Evolutionary conservation across 2,797 vertebrate species (phyloP).

Genomic region (Bovichtus variegatus): DNA sequence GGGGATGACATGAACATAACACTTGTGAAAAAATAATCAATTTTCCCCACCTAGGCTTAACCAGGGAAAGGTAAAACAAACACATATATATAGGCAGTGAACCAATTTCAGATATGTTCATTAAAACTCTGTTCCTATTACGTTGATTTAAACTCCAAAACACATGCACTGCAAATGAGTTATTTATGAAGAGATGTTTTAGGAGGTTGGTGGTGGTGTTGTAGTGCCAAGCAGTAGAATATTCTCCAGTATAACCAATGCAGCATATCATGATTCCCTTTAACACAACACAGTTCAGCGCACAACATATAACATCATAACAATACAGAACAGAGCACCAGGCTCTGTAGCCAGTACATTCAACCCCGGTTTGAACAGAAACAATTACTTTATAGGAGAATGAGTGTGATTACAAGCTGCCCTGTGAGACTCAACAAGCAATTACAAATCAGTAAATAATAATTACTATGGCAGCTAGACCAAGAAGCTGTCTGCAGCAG

Average conservation of each 20-base stretch:
- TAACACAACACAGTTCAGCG: background rate
- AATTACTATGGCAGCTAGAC: conserved; percentile 59
- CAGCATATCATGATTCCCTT: background rate
- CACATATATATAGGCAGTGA: background rate
- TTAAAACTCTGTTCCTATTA: background rate
- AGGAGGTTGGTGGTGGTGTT: background rate
- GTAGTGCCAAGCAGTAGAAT: background rate
- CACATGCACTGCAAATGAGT: background rate
- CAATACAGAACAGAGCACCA: background rate
- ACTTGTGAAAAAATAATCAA: too few relatives aligned
- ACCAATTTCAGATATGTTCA: background rate
- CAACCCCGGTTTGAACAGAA: conserved; percentile 43
- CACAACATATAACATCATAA: background rate
- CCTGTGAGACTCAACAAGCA: conserved; percentile 70
- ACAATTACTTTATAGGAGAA: conserved; percentile 63
- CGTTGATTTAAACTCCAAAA: background rate
- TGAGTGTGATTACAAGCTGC: conserved; percentile 68
- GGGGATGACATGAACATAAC: background rate
- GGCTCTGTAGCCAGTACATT: conserved; percentile 12
- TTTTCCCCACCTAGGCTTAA: too few relatives aligned
- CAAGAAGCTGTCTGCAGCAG: conserved; percentile 24
- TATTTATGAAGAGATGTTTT: background rate
- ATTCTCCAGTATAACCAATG: conserved; percentile 10
- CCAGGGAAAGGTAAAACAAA: background rate
- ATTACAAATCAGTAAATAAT: conserved; percentile 79